These are phyloP conservation scores for Lamprologus ornatipinnis DNA, from an alignment of 2,113 vertebrate species.

Conservation along the genomic window DNA sequence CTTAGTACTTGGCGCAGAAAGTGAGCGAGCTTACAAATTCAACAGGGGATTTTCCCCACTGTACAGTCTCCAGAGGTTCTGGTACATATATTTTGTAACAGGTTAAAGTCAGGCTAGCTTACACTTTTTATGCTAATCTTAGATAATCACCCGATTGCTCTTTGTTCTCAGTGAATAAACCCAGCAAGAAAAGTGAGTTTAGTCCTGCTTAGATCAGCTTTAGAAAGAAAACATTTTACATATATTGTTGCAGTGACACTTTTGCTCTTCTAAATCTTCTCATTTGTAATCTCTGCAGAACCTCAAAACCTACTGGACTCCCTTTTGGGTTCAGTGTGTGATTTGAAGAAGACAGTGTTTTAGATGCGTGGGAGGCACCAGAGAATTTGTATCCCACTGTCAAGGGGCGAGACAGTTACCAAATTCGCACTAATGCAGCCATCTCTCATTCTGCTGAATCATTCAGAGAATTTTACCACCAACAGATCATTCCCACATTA, in stretches of 20 bases:
- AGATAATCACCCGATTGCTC: neutral
- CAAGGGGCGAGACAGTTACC: neutral
- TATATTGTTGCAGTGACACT: neutral
- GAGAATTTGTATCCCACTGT: neutral
- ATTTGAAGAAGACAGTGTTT: neutral
- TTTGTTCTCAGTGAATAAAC: neutral
- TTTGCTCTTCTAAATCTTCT: neutral
- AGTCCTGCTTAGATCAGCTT: neutral
- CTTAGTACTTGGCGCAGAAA: neutral
- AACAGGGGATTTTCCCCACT: neutral
- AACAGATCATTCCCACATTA: neutral
- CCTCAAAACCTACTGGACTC: neutral
- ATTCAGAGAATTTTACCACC: neutral
- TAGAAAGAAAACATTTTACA: neutral
- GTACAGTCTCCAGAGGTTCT: neutral
- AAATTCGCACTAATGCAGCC: neutral
- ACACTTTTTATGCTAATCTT: neutral
- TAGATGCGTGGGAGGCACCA: neutral
- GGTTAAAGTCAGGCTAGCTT: neutral
- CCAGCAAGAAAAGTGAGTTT: neutral
- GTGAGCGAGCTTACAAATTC: neutral
- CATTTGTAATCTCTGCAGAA: neutral
- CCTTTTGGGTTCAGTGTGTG: neutral
- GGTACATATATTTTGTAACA: neutral
- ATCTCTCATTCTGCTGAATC: neutral